Percentiles rank a stretch among this genome's conserved stretches.
phyloP scores from a whole-genome alignment of 1,140 invertebrate genomes.

The Pemphigus obesinymphae region DNA sequence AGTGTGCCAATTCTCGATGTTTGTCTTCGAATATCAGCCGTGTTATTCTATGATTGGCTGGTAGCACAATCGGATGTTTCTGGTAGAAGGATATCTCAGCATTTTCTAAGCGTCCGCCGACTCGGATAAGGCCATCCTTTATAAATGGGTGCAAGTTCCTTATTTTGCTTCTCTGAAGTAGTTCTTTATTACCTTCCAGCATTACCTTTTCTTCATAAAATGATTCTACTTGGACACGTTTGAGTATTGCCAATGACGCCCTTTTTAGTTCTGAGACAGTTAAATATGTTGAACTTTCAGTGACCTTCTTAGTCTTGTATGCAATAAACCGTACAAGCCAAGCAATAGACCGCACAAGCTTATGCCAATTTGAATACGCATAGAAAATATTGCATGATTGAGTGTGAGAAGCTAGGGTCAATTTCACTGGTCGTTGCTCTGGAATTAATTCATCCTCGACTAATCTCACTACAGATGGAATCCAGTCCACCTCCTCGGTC shows the following conservation, averaged over 20 bases:
- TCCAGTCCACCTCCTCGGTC: neutral
- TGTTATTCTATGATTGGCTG: neutral
- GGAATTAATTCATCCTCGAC: neutral
- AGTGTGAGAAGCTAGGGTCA: neutral
- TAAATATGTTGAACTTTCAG: neutral
- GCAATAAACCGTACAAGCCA: neutral
- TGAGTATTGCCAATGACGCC: neutral
- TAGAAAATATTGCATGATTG: neutral
- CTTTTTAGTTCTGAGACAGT: neutral
- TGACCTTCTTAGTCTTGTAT: neutral
- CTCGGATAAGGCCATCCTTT: neutral
- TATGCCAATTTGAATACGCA: neutral
- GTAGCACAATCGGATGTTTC: slow-evolving; percentile 4
- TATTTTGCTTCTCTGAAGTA: neutral
- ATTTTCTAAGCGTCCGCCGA: neutral
- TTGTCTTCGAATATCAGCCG: neutral
- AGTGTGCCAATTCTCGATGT: neutral
- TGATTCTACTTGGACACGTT: neutral
- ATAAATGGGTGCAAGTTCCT: neutral
- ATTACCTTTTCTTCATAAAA: neutral
- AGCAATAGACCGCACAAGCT: neutral
- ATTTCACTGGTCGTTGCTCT: neutral
- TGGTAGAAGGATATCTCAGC: neutral
- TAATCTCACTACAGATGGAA: neutral
- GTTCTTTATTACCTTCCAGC: neutral